These are phyloP conservation scores for Microctonus hyperodae DNA, from an alignment of 2,888 invertebrate species.

Conservation along the genomic window DNA sequence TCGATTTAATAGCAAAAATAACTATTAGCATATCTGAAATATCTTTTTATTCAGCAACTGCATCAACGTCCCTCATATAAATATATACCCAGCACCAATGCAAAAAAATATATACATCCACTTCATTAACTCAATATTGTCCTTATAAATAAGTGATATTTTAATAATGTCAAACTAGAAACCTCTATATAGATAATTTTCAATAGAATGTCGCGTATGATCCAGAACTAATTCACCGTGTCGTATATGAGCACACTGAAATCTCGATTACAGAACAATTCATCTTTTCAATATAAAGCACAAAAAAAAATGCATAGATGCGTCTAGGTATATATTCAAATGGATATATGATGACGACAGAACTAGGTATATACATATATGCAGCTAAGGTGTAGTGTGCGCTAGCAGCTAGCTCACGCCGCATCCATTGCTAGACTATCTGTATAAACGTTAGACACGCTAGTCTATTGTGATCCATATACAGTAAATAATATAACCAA, in stretches of 20 bases:
- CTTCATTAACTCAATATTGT: not conserved
- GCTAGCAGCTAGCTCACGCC: too few relatives aligned
- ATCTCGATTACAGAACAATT: not conserved
- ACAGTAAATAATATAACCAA: slow-evolving; percentile 12
- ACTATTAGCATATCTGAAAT: too few relatives aligned
- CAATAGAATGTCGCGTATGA: not conserved
- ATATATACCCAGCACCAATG: too few relatives aligned
- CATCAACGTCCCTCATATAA: too few relatives aligned
- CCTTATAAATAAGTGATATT: not conserved
- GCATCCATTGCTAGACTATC: slow-evolving; percentile 24
- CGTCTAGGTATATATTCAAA: not conserved
- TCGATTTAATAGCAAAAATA: too few relatives aligned
- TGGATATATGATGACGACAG: not conserved
- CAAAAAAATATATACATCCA: not conserved
- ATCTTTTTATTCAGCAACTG: too few relatives aligned
- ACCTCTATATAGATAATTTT: not conserved
- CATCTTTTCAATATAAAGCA: not conserved
- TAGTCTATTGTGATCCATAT: slow-evolving; percentile 42
- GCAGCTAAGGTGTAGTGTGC: not conserved
- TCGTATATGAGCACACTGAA: not conserved
- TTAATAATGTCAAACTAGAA: not conserved
- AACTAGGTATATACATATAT: too few relatives aligned
- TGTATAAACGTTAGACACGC: slow-evolving; percentile 48
- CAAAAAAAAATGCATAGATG: not conserved
- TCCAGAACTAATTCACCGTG: slow-evolving; percentile 1